These are phyloP conservation scores for Mormyrus hasselquistii DNA, from an alignment of 2,797 vertebrate genomes.

Conservation along the genomic window DNA sequence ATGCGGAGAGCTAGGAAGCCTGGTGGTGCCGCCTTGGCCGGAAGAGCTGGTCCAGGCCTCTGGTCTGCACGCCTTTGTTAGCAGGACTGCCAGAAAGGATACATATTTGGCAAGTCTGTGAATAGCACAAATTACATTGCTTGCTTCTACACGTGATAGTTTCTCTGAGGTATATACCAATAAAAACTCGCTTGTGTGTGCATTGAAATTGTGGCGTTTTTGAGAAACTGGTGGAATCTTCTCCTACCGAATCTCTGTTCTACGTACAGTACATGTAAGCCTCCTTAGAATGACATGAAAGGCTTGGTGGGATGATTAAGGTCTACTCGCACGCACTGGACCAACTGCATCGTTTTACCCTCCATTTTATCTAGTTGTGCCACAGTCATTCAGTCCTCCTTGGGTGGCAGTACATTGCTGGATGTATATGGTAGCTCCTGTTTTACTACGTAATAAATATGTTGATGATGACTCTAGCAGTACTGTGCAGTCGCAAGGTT, in stretches of 20 bases:
- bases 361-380: neutral
- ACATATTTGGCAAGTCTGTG: neutral
- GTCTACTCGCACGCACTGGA: neutral
- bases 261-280: neutral
- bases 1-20: neutral
- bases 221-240: neutral
- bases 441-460: neutral
- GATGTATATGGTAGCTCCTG: neutral
- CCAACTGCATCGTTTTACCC: neutral
- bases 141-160: neutral
- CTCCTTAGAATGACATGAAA: neutral
- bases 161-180: neutral
- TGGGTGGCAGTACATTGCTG: neutral
- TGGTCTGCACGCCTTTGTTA: neutral
- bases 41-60: neutral
- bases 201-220: neutral
- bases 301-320: neutral
- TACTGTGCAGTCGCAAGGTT: neutral
- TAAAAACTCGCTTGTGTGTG: neutral
- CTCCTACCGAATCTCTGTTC: neutral
- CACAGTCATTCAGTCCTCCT: neutral
- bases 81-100: neutral
- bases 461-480: neutral
- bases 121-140: neutral
- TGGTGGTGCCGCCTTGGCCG: neutral